Evolutionary conservation across 2,113 vertebrate species (phyloP), one percentile per base, ranked within the genome.

Genomic region (Pygathrix nemaeus): DNA sequence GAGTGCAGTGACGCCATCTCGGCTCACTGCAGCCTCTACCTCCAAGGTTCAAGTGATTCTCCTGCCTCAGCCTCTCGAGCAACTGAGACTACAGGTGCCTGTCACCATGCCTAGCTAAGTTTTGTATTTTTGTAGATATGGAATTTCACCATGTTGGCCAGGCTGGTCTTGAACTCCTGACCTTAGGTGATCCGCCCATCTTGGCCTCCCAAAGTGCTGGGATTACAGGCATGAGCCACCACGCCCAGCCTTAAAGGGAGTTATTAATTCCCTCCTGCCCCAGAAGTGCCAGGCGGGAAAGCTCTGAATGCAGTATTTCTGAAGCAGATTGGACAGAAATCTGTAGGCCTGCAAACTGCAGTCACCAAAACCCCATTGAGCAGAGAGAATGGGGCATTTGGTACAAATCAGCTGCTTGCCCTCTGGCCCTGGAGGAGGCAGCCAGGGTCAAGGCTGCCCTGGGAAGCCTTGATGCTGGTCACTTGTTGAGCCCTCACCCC

Each of bases 311-410:
- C 35, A 40, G 87, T 43, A 61, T 90, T 64, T 91, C 70, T 86
- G 83, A 85, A 66, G 43, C 57, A 89, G 87, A 72, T n/a, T 59
- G 94, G 50, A 92, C 88, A 89, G 27, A 55, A 96, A 66, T 68
- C 55, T 17, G 0, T 64, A 30, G 68, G 87, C 87, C 94, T 96
- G 86, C 79, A 50, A 68, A 55, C 38, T 18, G 14, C 68, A 21
- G 59, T 43, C 90, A 79, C 72, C 76, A 92, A 89, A 97, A 95
- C 68, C 55, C 84, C 76, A 40, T 13, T 95, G 93, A 96, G 75
- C 38, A 1, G 48, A 38, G 90, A 95, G 78, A 40, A 21, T 12
- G 27, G 27, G 35, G 66, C 43, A 4, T 43, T 76, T 43, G 90
- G 75, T 83, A 13, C 6, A 0, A 5, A 68, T 52, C 70, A 66